A percentile compares a stretch with the other conserved stretches of the same genome.
Conservation (phyloP, 2,888 invertebrate species). For the Watsonalla binaria region DNA sequence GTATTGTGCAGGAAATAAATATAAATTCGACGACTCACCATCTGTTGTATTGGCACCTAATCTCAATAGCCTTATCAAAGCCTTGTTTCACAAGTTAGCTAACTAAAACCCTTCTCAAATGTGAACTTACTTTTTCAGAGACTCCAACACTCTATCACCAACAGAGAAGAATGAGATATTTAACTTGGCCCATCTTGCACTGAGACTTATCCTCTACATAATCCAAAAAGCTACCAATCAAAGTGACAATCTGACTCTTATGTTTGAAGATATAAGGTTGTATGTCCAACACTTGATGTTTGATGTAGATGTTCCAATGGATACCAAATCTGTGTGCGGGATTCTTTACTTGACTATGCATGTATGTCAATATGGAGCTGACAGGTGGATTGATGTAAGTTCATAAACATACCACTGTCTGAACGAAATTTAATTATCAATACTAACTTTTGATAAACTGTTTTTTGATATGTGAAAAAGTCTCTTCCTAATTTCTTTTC, state of each 20-base stretch:
- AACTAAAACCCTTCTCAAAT: constrained; percentile 1
- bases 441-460: no score
- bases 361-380: constrained; percentile 42
- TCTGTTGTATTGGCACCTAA: no score
- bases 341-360: constrained; percentile 74
- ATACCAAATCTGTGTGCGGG: constrained; percentile 81
- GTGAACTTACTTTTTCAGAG: constrained; percentile 31
- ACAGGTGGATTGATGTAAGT: constrained; percentile 55
- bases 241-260: constrained; percentile 17
- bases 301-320: constrained; percentile 79
- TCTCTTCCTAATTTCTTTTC: not conserved
- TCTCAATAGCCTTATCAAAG: no score
- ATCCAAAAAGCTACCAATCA: constrained; percentile 41
- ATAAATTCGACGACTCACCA: no score
- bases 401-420: no score
- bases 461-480: no score
- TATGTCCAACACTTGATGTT: constrained; percentile 47
- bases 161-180: constrained; percentile 60
- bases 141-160: constrained; percentile 35
- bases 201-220: constrained; percentile 48
- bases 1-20: no score
- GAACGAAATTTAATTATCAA: no score
- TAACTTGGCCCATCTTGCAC: constrained; percentile 41
- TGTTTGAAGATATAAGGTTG: constrained; percentile 27
- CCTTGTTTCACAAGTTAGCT: no score